Evolutionary conservation across 2,797 vertebrate genomes (phyloP).

Genomic region (Xiphorhynchus erythropygius): DNA sequence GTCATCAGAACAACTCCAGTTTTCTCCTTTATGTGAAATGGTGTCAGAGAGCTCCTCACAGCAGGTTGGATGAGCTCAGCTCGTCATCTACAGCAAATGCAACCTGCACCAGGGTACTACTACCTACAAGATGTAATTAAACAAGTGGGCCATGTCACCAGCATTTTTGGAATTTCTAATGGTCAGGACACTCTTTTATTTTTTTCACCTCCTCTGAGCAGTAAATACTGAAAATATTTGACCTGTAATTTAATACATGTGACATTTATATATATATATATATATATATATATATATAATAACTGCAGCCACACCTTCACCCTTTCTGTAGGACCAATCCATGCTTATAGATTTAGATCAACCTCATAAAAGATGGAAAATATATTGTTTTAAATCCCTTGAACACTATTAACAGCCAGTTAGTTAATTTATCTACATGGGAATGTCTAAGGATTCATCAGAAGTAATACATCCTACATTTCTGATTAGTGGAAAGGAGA

Average conservation of each 20-base stretch:
- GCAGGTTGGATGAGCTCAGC: neutral
- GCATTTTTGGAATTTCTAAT: neutral
- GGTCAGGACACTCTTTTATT: neutral
- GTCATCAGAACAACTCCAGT: neutral
- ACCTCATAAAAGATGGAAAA: conserved; percentile 36
- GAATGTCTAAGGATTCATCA: conserved; percentile 57
- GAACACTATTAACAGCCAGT: conserved; percentile 54
- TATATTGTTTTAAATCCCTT: conserved; percentile 33
- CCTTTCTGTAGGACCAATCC: neutral
- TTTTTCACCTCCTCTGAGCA: neutral
- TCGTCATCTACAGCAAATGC: neutral
- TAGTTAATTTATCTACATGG: conserved; percentile 59
- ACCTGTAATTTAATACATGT: neutral
- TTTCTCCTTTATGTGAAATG: neutral
- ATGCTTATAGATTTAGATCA: conserved; percentile 14
- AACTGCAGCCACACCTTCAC: neutral
- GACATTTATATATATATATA: too few species aligned
- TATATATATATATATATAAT: neutral
- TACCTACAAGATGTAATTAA: neutral
- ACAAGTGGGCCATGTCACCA: neutral
- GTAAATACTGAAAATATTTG: neutral
- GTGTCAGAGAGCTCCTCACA: neutral
- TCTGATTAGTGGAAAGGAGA: conserved; percentile 63
- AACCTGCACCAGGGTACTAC: accelerated
- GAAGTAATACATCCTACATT: conserved; percentile 45